Base-by-base conservation (phyloP, 30 jellyfish, hydroid and myxozoan species). In the Aurelia aurita complex sp. Pacific region DNA sequence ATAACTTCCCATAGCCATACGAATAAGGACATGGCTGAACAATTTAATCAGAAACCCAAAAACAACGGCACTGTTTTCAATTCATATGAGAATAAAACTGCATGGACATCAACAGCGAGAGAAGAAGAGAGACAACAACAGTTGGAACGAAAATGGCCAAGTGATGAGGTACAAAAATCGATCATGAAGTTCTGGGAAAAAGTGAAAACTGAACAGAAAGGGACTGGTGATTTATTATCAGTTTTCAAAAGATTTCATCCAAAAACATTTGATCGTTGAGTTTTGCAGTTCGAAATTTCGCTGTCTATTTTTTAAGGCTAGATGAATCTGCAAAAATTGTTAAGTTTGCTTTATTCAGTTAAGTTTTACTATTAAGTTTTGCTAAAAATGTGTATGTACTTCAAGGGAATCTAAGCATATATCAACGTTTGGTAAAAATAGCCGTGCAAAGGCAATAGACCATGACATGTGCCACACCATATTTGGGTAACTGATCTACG, bases 211-310 rank as follows among this genome's bases (percentile, higher is more conserved):
- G 69, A 60, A 60, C 69, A 19, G 32, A 19, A 60, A 14, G 32
- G 10, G 69, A 5, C 69, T 60, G 32, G 32, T 14, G 69, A 60
- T 7, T 60, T 11, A 19, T 60, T 19, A 19, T 14, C 19, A 6
- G 10, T 60, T 16, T 60, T 60, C 69, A 60, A 19, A 60, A 60
- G 69, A 60, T 60, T 60, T 19, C 69, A 60, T 60, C 69, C 69
- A 14, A 60, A 60, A 60, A 1, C 4, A 1, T 40, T 40, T 40
- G 52, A 1, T 40, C 8, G 9, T 40, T 40, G 52, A 40, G 52
- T 40, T 40, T 9, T 38, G 3, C 6, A 40, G 52, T 40, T 40
- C 6, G 4, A 40, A 6, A 40, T 40, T 1, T 40, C 6, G 52
- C 0, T 40, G 52, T 9, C 52, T 40, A 3, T 2, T 40, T 40